Conservation (phyloP, 1,140 invertebrate species). For the Latrodectus geometricus region DNA sequence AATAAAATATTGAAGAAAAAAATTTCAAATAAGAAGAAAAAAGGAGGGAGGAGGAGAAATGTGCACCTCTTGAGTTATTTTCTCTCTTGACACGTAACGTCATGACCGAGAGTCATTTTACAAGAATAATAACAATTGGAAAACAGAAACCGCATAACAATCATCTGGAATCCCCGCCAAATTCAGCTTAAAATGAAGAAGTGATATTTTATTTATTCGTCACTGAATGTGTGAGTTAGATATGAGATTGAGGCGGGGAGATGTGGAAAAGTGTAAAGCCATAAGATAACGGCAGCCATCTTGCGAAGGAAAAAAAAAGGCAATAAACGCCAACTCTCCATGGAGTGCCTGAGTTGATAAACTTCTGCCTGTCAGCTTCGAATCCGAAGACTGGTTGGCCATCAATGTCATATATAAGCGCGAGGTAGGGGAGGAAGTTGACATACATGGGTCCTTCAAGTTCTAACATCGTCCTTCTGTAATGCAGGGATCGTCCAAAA, state of each 20-base stretch:
- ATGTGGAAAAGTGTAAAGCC: not conserved
- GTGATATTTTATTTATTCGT: conserved; percentile 59
- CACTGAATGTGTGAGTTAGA: conserved; percentile 3
- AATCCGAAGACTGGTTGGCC: conserved; percentile 48
- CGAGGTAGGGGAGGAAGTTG: conserved; percentile 21
- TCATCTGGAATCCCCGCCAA: conserved; percentile 5
- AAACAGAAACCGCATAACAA: conserved; percentile 49
- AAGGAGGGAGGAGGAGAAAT: not conserved
- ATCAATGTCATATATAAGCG: conserved; percentile 56
- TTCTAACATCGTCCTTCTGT: too few relatives aligned
- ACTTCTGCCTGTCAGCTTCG: conserved; percentile 55
- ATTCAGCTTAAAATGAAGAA: conserved; percentile 35
- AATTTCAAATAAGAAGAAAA: too few relatives aligned
- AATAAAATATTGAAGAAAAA: too few relatives aligned
- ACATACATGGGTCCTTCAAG: too few relatives aligned
- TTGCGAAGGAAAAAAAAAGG: not conserved
- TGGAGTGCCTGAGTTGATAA: conserved; percentile 35
- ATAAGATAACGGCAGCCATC: conserved; percentile 46
- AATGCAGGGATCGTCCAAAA: too few relatives aligned
- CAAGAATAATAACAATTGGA: conserved; percentile 42
- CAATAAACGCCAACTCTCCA: conserved; percentile 47
- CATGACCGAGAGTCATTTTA: conserved; percentile 14
- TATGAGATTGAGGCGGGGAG: not conserved
- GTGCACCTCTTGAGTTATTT: not conserved
- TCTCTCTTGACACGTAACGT: not conserved